Conservation (phyloP, 2,888 invertebrate species). For the Drosophila nigricruria region DNA sequence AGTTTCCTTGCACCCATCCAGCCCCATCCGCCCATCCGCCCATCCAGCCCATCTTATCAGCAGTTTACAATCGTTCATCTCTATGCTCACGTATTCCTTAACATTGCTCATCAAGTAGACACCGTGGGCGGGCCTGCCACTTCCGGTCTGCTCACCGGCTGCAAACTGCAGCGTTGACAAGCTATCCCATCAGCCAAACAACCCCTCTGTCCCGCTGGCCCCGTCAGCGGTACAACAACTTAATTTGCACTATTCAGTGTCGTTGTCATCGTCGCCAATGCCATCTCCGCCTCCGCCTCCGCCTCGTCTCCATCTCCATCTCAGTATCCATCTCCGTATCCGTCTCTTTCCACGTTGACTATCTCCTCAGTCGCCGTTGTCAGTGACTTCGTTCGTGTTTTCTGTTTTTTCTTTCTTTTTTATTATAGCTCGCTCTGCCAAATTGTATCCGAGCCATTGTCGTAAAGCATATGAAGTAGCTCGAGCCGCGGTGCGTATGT, state of each 20-base stretch:
- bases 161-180: conserved; percentile 75
- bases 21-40: not conserved
- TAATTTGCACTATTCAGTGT: conserved; percentile 76
- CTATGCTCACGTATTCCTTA: conserved; percentile 37
- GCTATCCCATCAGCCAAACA: conserved; percentile 51
- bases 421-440: conserved; percentile 71
- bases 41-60: conserved; percentile 11
- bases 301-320: not conserved
- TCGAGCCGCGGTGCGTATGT: conserved; percentile 68
- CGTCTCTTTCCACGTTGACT: not conserved
- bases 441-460: conserved; percentile 76
- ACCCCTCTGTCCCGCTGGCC: not conserved
- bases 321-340: conserved; percentile 10
- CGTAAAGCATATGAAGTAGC: conserved; percentile 68
- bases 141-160: conserved; percentile 50
- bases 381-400: conserved; percentile 26
- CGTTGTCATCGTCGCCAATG: conserved; percentile 27
- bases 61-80: conserved; percentile 21
- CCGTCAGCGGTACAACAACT: conserved; percentile 57
- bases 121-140: conserved; percentile 47
- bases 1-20: conserved; percentile 1
- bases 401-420: conserved; percentile 23
- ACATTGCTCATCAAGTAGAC: conserved; percentile 53
- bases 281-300: conserved; percentile 28
- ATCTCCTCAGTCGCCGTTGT: not conserved